Percentiles rank a stretch among this genome's conserved stretches.
phyloP scores from a whole-genome alignment of 92 coral and sea anemone genomes.

The Bergia sp. region DNA sequence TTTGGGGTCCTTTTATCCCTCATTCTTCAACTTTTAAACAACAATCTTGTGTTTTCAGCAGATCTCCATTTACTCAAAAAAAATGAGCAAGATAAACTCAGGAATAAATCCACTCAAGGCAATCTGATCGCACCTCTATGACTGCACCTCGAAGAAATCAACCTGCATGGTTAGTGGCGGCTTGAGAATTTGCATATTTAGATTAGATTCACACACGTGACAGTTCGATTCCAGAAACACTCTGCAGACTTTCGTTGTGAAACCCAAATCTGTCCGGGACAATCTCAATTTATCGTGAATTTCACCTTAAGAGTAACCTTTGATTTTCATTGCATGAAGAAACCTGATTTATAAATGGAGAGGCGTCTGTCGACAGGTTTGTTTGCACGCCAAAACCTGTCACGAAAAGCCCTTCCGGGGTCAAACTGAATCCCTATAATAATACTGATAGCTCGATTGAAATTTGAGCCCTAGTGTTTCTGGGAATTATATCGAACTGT shows the following conservation, averaged over 20 bases:
- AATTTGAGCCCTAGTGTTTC: too few relatives aligned
- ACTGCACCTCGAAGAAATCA: not conserved
- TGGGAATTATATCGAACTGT: too few relatives aligned
- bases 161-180: too few relatives aligned
- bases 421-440: too few relatives aligned
- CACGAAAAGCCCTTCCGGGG: not conserved
- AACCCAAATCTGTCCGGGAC: not conserved
- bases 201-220: not conserved
- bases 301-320: not conserved
- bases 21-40: not conserved
- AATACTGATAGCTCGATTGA: too few relatives aligned
- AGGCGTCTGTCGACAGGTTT: not conserved
- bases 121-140: conserved; percentile 12
- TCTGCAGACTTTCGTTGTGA: not conserved
- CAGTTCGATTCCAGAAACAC: not conserved
- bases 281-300: too few relatives aligned
- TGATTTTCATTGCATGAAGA: not conserved
- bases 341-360: not conserved
- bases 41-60: not conserved
- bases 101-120: conserved; percentile 21
- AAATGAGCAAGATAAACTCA: not conserved
- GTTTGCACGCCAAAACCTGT: conserved; percentile 1
- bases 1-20: conserved; percentile 28
- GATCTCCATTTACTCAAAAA: not conserved
- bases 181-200: not conserved